Evolutionary conservation across 2,888 invertebrate species (phyloP), one percentile per base, ranked within the genome.

Genomic region (Sisyra terminalis): DNA sequence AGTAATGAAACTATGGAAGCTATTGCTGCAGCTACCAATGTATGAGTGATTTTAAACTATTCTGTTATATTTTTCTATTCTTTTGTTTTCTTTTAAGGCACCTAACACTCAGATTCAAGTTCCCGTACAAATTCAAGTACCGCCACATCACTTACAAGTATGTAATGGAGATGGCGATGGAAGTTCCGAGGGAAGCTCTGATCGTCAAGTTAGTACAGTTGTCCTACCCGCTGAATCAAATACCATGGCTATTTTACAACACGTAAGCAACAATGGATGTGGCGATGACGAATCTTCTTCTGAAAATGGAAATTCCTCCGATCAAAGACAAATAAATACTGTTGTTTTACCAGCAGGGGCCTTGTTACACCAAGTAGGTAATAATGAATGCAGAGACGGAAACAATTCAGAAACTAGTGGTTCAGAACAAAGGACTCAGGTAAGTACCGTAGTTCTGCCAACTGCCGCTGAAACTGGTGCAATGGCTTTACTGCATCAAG

Each of bases 121-220:
- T 46, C 75, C 75, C 1, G 72, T 77, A 13, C 75, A 76, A 58
- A 77, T 77, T 50, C 75, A 73, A 64, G 71, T 77, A 54, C 75
- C 75, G 10, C 73, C 69, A 51, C 65, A 58, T 47, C 59, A 60
- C 46, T 57, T 64, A 40, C 60, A 61, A 46, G 55, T 62, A 34
- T 46, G 52, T 6, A 55, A 53, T 39, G 53, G 53, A n/a, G 61
- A 59, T 44, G 58, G 58, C n/a, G 55, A 57, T 15, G 49, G 46
- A 39, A 18, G 14, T 29, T 48, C 47, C 17, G 38, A 38, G n/a
- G 15, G 11, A 17, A 11, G 15, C 8, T 38, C 38, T 9, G 17
- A 24, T 24, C 24, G 24, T 24, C 24, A 24, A 24, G 24, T 24
- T 3, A 24, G 24, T 24, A 24, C 24, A 7, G 24, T 24, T 24